Base-by-base conservation (phyloP, 2,113 vertebrate species). In the Platanista minor region DNA sequence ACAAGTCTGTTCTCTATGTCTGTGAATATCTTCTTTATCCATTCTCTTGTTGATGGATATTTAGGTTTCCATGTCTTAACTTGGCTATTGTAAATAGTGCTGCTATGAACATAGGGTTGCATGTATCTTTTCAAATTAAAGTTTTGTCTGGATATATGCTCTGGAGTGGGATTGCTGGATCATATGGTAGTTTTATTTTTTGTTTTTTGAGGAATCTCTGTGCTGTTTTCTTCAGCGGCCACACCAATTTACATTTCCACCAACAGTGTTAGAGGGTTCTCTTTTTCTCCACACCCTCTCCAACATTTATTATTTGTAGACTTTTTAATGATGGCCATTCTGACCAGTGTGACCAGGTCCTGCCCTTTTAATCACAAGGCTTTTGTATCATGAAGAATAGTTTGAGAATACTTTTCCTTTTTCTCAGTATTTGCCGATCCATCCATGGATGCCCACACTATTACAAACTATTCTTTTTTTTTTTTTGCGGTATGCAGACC, bases 361-460 rank as follows among this genome's bases (percentile, higher is more conserved):
- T 97, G 57, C 31, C 57, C 83, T 78, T 97, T 74, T 90, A 59
- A 72, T 74, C 61, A 91, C 4, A 95, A 94, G 41, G 18, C 64
- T 90, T 97, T 96, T 90, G 64, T 66, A 52, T 41, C 9, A 33
- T 75, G 43, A 92, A 82, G 25, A 36, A 90, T 12, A 92, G 66
- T 57, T 92, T 72, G 62, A 87, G 43, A 95, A 46, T 90, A 27
- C 57, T 27, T 64, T 94, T 81, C 6, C 10, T 66, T 95, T 90
- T 87, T 66, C 17, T 46, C 3, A 81, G 7, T 96, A 0, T 92
- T 97, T 87, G 14, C 36, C 27, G 92, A 4, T 91, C 31, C 41
- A 59, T 59, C 1, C 8, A 13, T 54, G 2, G 78, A 46, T 89
- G 29, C 43, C 92, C 8, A 27, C 80, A 39, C 74, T 77, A 21